These are phyloP conservation scores for Paracentrotus lividus DNA, from an alignment of 53 echinoderm and acorn worm species.

Conservation along the genomic window DNA sequence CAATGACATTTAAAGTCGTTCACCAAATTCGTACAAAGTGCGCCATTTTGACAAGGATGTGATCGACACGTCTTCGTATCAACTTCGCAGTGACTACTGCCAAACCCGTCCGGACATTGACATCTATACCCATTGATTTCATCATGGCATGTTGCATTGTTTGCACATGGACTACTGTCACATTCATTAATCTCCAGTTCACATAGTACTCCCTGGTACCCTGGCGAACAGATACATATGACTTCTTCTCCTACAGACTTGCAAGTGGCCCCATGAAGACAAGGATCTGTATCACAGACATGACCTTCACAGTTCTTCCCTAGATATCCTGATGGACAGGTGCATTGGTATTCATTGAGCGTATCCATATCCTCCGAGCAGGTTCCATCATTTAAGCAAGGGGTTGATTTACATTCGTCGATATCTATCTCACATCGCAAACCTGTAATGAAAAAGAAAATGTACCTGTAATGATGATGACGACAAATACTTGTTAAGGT, in stretches of 20 bases:
- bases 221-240: constrained; percentile 25
- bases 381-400: constrained; percentile 74
- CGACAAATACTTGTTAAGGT: not conserved
- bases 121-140: constrained; percentile 53
- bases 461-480: not conserved
- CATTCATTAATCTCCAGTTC: constrained; percentile 64
- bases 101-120: constrained; percentile 66
- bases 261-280: constrained; percentile 61
- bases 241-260: constrained; percentile 48
- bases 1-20: constrained; percentile 74
- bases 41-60: constrained; percentile 61
- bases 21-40: constrained; percentile 10
- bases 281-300: constrained; percentile 58
- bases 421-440: constrained; percentile 74
- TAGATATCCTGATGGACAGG: constrained; percentile 74
- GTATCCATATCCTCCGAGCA: constrained; percentile 67
- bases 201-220: constrained; percentile 34
- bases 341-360: constrained; percentile 79
- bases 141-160: constrained; percentile 65
- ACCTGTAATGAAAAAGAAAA: constrained; percentile 44
- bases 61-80: constrained; percentile 50
- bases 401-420: constrained; percentile 80
- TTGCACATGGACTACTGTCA: constrained; percentile 63
- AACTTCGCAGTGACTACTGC: constrained; percentile 68
- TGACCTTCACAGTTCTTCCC: constrained; percentile 79